A percentile compares a stretch with the other conserved stretches of the same genome.
These are phyloP conservation scores for Aleadryas rufinucha DNA, from an alignment of 2,113 vertebrate genomes.

Conservation along the genomic window DNA sequence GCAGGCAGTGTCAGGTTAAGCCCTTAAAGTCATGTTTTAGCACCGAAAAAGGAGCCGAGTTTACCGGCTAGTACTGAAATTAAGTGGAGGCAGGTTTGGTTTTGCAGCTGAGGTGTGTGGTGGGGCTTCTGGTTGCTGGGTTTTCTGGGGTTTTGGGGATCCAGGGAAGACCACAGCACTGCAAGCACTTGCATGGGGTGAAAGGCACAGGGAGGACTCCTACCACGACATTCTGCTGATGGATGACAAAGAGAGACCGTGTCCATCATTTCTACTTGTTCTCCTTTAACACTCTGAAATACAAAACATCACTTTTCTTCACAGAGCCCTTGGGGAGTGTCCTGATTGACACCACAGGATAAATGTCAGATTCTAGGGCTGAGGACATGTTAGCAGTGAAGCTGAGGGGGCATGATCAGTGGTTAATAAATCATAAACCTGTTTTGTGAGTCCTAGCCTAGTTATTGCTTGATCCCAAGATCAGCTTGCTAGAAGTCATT, in stretches of 20 bases:
- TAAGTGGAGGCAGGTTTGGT: neutral
- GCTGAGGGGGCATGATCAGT: neutral
- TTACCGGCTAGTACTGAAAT: neutral
- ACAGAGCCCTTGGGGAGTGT: neutral
- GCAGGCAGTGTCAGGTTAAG: neutral
- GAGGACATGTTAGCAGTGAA: neutral
- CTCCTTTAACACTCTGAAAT: neutral
- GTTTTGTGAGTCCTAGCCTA: neutral
- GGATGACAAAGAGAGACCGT: neutral
- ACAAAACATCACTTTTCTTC: neutral
- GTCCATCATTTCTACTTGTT: neutral
- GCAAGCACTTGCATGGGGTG: neutral
- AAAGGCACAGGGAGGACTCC: accelerated
- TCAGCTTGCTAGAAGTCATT: neutral
- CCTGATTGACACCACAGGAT: neutral
- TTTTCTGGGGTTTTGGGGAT: neutral
- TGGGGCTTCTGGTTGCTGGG: neutral
- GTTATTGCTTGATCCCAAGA: neutral
- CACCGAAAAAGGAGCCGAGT: neutral
- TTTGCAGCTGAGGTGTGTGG: neutral
- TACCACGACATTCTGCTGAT: neutral
- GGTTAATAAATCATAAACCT: neutral
- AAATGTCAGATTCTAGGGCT: neutral
- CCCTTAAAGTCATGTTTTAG: neutral
- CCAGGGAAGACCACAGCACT: neutral